These are phyloP conservation scores for Lacerta viridis DNA, from an alignment of 2,797 vertebrate species.

Conservation along the genomic window DNA sequence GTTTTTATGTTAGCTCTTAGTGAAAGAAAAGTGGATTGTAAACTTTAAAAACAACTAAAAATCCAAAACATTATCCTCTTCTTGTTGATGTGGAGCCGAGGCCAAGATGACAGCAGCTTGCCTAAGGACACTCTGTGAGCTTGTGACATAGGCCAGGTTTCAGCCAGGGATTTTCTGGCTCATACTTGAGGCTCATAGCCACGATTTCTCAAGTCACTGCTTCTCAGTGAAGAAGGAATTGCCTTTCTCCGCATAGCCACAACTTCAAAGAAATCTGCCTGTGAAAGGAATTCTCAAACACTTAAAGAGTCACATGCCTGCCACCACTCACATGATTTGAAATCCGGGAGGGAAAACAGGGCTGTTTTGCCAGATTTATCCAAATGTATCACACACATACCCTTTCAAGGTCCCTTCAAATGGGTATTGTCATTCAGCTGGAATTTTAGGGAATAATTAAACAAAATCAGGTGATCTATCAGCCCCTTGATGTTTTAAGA, in stretches of 20 bases:
- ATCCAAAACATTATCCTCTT: neutral
- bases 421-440: accelerated
- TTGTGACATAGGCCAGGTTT: neutral
- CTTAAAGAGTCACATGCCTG: neutral
- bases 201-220: too few relatives aligned
- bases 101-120: neutral
- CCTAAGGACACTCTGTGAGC: neutral
- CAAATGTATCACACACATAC: neutral
- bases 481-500: neutral
- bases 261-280: neutral
- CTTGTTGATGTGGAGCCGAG: neutral
- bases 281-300: neutral
- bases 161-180: neutral
- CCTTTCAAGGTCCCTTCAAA: neutral
- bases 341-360: neutral
- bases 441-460: accelerated
- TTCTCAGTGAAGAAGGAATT: neutral
- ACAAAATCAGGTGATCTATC: neutral
- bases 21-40: neutral
- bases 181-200: neutral
- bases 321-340: neutral
- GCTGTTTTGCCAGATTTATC: neutral
- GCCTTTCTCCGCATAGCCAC: neutral
- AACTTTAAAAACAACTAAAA: neutral
- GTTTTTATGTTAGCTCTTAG: neutral